phyloP scores from a whole-genome alignment of 2,113 vertebrate genomes.

The Hippocampus zosterae region DNA sequence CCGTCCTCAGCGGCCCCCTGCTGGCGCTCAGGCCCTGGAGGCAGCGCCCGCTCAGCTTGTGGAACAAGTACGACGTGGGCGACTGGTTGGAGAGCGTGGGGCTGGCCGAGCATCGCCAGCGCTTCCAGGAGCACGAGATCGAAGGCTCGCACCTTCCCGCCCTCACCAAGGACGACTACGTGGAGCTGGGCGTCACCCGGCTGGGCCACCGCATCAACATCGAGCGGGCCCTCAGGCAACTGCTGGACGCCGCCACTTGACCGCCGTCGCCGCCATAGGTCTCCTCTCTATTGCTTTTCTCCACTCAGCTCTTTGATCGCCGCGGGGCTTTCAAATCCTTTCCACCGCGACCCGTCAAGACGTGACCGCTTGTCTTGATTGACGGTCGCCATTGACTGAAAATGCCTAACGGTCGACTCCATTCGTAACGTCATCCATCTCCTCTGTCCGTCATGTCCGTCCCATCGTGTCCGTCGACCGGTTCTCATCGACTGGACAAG shows the following conservation, averaged over 20 bases:
- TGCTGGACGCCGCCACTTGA: slow-evolving; percentile 87
- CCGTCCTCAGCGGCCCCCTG: slow-evolving; percentile 77
- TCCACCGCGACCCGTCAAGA: neutral
- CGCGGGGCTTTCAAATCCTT: neutral
- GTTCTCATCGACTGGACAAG: no score
- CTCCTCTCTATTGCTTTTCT: neutral
- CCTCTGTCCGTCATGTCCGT: neutral
- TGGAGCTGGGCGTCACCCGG: slow-evolving; percentile 96
- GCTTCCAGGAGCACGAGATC: slow-evolving; percentile 96
- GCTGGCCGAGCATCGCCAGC: slow-evolving; percentile 91
- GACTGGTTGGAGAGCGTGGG: slow-evolving; percentile 98
- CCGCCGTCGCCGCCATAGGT: slow-evolving; percentile 23
- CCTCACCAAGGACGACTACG: slow-evolving; percentile 96
- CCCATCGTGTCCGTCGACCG: no score
- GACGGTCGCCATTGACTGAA: neutral
- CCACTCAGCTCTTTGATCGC: neutral
- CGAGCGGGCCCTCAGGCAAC: slow-evolving; percentile 90
- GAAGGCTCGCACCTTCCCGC: slow-evolving; percentile 94
- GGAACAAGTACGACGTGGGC: slow-evolving; percentile 97
- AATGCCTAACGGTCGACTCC: neutral
- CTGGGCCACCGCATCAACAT: slow-evolving; percentile 99
- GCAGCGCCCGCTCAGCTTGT: slow-evolving; percentile 91
- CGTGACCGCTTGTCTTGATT: neutral
- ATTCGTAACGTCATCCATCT: neutral
- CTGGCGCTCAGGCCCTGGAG: slow-evolving; percentile 87